phyloP scores from a whole-genome alignment of 2,113 vertebrate genomes.

The Oreochromis tanganicae region DNA sequence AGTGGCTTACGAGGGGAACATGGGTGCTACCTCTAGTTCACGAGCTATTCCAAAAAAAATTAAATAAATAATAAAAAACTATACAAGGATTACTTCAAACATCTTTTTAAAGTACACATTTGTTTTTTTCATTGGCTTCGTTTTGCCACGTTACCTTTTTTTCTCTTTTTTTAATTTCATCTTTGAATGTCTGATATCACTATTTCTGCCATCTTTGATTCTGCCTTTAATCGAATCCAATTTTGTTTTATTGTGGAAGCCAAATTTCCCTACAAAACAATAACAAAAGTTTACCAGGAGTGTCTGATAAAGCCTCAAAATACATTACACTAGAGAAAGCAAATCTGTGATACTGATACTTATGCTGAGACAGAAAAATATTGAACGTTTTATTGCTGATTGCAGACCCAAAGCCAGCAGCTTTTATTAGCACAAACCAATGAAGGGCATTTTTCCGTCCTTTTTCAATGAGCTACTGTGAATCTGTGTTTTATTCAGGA shows the following conservation, averaged over 20 bases:
- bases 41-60: background rate
- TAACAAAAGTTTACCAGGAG: background rate
- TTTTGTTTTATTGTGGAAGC: background rate
- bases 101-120: background rate
- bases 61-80: background rate
- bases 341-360: too few species aligned
- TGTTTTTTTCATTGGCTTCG: background rate
- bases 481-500: background rate
- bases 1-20: background rate
- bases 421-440: background rate
- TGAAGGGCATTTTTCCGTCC: too few species aligned
- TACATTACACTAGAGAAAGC: too few species aligned
- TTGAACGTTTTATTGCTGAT: background rate
- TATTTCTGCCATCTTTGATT: fast-evolving
- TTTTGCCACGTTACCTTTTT: background rate
- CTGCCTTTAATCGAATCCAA: background rate
- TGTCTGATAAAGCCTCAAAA: background rate
- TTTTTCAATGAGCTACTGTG: background rate
- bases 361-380: too few species aligned
- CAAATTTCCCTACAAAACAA: background rate
- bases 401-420: background rate
- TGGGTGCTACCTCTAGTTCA: background rate
- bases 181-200: background rate
- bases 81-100: background rate
- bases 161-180: background rate